Conservation (phyloP, 2,113 vertebrate genomes). For the Crotalus viridis region DNA sequence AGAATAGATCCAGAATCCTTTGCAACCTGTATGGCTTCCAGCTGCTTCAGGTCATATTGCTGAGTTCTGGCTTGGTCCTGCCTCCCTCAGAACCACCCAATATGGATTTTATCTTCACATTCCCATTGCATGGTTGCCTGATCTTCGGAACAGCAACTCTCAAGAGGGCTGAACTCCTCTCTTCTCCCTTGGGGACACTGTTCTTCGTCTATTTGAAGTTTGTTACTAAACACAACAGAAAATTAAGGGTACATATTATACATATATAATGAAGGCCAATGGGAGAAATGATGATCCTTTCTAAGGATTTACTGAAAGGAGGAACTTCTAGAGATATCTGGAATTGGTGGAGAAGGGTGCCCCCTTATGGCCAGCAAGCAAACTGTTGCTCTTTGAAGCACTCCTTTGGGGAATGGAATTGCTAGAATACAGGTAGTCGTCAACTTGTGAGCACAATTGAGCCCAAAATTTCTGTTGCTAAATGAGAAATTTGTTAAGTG, state of each 20-base stretch:
- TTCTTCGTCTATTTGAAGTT: background rate
- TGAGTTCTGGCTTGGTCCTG: background rate
- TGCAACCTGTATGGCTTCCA: background rate
- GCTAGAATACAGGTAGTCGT: background rate
- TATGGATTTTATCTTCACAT: background rate
- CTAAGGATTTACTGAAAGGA: background rate
- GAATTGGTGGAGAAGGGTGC: constrained; percentile 26
- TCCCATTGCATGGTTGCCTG: background rate
- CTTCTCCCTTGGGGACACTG: background rate
- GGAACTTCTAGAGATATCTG: too few relatives aligned
- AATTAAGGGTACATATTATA: background rate
- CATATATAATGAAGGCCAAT: background rate
- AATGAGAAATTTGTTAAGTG: too few relatives aligned
- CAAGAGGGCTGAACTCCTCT: background rate
- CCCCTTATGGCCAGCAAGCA: constrained; percentile 43
- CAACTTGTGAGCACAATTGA: too few relatives aligned
- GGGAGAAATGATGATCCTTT: background rate
- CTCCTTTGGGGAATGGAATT: background rate
- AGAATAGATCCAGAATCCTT: background rate
- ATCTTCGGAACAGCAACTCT: background rate
- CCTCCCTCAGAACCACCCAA: background rate
- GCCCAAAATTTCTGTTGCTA: too few relatives aligned
- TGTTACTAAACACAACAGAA: background rate
- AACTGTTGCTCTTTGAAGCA: background rate
- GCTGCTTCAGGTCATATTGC: background rate